These are phyloP conservation scores for Herpetotheres cachinnans DNA, from an alignment of 2,113 vertebrate species.

Conservation along the genomic window DNA sequence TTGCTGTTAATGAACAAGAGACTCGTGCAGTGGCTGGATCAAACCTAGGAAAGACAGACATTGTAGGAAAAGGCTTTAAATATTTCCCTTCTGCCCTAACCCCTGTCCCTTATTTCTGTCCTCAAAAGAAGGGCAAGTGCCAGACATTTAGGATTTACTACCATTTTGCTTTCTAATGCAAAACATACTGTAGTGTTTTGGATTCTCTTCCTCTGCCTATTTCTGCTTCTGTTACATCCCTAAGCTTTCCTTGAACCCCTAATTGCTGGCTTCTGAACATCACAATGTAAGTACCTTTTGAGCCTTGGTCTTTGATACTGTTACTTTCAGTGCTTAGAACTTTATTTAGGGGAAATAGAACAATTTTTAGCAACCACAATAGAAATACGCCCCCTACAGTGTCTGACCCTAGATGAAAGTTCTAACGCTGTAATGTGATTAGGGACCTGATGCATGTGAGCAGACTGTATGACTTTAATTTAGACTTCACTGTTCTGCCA, in stretches of 20 bases:
- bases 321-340: not conserved
- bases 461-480: not conserved
- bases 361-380: not conserved
- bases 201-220: not conserved
- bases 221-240: not conserved
- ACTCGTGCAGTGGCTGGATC: not conserved
- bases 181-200: not conserved
- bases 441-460: not conserved
- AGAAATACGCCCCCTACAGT: not conserved
- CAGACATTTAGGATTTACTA: not conserved
- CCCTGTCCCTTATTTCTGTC: not conserved
- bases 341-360: not conserved
- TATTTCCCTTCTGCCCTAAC: slow-evolving; percentile 2
- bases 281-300: not conserved
- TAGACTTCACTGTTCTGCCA: not conserved
- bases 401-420: not conserved
- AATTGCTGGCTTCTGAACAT: not conserved
- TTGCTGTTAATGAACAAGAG: not conserved
- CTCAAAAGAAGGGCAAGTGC: not conserved
- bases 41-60: not conserved
- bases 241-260: not conserved
- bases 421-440: not conserved
- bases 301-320: not conserved
- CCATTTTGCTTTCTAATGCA: slow-evolving; percentile 6
- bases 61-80: not conserved